phyloP scores from a whole-genome alignment of 2,888 invertebrate species.

The Eudasyphora cyanicolor region DNA sequence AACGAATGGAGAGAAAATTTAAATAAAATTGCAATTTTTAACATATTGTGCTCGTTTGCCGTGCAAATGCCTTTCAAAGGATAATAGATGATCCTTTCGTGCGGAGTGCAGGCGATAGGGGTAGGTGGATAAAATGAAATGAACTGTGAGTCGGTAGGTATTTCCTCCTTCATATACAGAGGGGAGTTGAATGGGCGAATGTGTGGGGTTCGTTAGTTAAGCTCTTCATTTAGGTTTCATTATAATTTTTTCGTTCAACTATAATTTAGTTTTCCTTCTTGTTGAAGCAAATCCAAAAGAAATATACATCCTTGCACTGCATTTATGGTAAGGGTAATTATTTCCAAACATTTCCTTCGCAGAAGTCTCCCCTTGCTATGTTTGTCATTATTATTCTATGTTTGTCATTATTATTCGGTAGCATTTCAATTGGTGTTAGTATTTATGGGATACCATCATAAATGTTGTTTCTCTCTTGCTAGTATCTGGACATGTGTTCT shows the following conservation, averaged over 20 bases:
- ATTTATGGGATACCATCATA: constrained; percentile 58
- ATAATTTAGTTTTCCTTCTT: constrained; percentile 42
- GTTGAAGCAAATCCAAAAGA: not conserved
- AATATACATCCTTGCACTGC: not conserved
- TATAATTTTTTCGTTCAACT: constrained; percentile 37
- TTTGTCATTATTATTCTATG: too few species aligned
- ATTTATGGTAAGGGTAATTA: constrained; percentile 67
- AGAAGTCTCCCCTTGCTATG: constrained; percentile 37
- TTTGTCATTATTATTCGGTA: constrained; percentile 20
- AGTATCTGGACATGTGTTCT: not conserved
- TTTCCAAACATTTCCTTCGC: constrained; percentile 51
- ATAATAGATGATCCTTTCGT: constrained; percentile 17
- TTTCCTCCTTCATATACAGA: not conserved
- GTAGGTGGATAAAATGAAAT: constrained; percentile 34
- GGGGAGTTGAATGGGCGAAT: not conserved
- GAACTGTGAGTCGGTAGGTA: constrained; percentile 37
- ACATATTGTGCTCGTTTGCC: constrained; percentile 63
- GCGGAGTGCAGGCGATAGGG: not conserved
- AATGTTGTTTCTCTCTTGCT: not conserved
- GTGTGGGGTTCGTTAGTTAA: constrained; percentile 41
- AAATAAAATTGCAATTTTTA: constrained; percentile 78
- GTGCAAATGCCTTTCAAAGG: constrained; percentile 16
- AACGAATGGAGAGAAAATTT: constrained; percentile 68
- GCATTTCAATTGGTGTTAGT: constrained; percentile 67
- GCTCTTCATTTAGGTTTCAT: constrained; percentile 61